Percentiles rank a stretch among this genome's conserved stretches.
These are phyloP conservation scores for Drosophila buzzatii DNA, from an alignment of 2,888 invertebrate genomes.

Conservation along the genomic window DNA sequence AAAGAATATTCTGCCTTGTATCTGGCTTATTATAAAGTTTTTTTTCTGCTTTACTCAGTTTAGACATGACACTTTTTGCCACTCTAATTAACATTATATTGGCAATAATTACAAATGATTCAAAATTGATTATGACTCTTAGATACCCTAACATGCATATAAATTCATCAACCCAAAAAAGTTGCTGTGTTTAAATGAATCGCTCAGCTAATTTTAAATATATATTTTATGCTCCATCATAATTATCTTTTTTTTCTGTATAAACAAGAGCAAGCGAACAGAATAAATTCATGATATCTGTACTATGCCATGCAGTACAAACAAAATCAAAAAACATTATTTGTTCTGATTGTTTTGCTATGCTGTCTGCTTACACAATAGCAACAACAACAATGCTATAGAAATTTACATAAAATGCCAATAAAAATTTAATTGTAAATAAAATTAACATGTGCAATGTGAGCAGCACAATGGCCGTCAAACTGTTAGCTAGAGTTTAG, in stretches of 20 bases:
- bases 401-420: slow-evolving; percentile 69
- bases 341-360: slow-evolving; percentile 31
- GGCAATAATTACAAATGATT: neutral
- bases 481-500: neutral
- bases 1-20: neutral
- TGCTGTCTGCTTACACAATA: slow-evolving; percentile 29
- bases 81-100: neutral
- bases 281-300: slow-evolving; percentile 4
- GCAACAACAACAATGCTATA: slow-evolving; percentile 39
- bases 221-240: neutral
- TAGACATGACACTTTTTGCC: neutral
- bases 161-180: neutral
- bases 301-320: neutral
- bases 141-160: neutral
- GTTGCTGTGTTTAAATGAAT: neutral
- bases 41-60: neutral
- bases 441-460: slow-evolving; percentile 50
- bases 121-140: neutral
- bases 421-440: slow-evolving; percentile 65
- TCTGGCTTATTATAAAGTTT: neutral
- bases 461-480: slow-evolving; percentile 11
- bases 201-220: neutral
- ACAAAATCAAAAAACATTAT: slow-evolving; percentile 27
- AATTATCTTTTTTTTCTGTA: neutral
- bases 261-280: neutral